Evolutionary conservation across 2,888 invertebrate species (phyloP).

Genomic region (Timandra comae): DNA sequence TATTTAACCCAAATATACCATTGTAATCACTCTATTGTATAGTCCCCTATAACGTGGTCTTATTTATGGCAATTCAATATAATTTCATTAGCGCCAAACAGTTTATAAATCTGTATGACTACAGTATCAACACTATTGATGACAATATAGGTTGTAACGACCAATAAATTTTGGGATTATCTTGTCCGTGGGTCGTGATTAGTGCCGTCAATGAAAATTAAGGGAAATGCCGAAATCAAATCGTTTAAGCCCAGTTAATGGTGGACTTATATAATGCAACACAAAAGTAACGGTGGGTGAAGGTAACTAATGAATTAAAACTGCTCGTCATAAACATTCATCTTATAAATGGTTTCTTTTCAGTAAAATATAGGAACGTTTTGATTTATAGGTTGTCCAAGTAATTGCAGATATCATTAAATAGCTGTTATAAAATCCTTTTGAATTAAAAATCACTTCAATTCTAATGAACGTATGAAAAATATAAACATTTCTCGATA

Average conservation of each 20-base stretch:
- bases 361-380: no score
- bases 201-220: constrained; percentile 58
- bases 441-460: no score
- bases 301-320: constrained; percentile 8
- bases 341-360: no score
- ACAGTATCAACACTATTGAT: constrained; percentile 54
- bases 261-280: constrained; percentile 43
- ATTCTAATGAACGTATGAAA: no score
- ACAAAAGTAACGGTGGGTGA: constrained; percentile 47
- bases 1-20: constrained; percentile 56
- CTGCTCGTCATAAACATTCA: no score
- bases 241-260: constrained; percentile 64
- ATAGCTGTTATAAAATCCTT: no score
- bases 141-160: constrained; percentile 60
- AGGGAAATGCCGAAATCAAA: constrained; percentile 70
- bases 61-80: constrained; percentile 67
- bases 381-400: no score
- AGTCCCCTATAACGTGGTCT: constrained; percentile 46
- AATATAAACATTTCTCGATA: no score
- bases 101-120: constrained; percentile 60
- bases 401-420: constrained; percentile 3
- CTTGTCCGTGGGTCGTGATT: constrained; percentile 68
- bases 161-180: constrained; percentile 72
- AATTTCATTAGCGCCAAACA: constrained; percentile 67
- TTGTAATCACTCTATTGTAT: constrained; percentile 54